These are phyloP conservation scores for Phthorimaea operculella DNA, from an alignment of 1,140 invertebrate species.

Conservation along the genomic window DNA sequence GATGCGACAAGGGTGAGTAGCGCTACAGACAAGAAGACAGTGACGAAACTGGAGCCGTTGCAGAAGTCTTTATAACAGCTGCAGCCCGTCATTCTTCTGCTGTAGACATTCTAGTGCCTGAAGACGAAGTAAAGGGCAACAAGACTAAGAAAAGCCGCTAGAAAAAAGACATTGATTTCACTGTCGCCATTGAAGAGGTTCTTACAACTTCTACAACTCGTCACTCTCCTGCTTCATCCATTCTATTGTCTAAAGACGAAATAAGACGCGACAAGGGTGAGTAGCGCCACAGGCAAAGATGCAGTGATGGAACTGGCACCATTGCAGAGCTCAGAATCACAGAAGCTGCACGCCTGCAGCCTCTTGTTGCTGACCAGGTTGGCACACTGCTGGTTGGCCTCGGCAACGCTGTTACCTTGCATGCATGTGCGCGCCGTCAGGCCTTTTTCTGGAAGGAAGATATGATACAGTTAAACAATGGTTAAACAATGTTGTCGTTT, in stretches of 20 bases:
- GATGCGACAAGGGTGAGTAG: too few relatives aligned
- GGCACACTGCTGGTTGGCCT: constrained; percentile 27
- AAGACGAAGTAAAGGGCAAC: too few relatives aligned
- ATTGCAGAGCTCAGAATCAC: constrained; percentile 67
- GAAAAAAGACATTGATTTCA: neutral
- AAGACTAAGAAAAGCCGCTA: too few relatives aligned
- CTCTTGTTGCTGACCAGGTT: constrained; percentile 20
- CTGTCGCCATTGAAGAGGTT: too few relatives aligned
- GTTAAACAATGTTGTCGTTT: too few relatives aligned
- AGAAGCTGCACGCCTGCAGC: constrained; percentile 38
- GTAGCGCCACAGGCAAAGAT: constrained; percentile 47
- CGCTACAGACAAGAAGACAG: too few relatives aligned
- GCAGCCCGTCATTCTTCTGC: too few relatives aligned
- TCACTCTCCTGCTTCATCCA: constrained; percentile 19
- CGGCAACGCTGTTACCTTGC: constrained; percentile 44
- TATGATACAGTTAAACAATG: too few relatives aligned
- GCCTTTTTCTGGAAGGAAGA: constrained; percentile 37
- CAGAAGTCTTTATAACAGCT: too few relatives aligned
- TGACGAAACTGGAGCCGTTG: too few relatives aligned
- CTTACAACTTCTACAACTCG: too few relatives aligned
- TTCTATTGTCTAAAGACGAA: constrained; percentile 55
- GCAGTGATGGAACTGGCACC: constrained; percentile 63
- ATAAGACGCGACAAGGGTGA: constrained; percentile 46
- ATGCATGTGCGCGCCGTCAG: constrained; percentile 51
- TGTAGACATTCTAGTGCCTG: too few relatives aligned